These are phyloP conservation scores for Mus caroli DNA, from an alignment of 2,797 vertebrate genomes.

Conservation along the genomic window DNA sequence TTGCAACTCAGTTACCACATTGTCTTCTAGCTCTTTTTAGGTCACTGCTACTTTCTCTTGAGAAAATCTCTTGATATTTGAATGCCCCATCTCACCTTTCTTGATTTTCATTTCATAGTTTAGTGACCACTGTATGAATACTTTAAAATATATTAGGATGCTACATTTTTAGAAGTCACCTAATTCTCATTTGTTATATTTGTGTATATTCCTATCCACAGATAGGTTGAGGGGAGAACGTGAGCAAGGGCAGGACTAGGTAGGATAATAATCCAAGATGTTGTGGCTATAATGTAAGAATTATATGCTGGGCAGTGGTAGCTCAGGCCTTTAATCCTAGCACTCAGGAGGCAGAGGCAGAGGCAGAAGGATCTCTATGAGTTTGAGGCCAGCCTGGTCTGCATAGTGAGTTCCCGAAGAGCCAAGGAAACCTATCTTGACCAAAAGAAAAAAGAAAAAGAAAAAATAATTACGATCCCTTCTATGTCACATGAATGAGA, in stretches of 20 bases:
- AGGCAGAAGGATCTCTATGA: neutral
- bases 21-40: neutral
- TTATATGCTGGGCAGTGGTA: neutral
- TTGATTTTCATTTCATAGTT: slow-evolving; percentile 39
- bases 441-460: neutral
- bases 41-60: neutral
- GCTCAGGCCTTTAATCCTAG: neutral
- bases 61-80: neutral
- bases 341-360: neutral
- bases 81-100: neutral
- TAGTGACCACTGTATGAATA: slow-evolving; percentile 20
- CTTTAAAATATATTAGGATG: slow-evolving; percentile 9
- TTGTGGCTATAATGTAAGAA: neutral
- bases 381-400: neutral
- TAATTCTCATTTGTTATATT: neutral
- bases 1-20: neutral
- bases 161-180: slow-evolving; percentile 10
- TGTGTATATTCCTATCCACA: slow-evolving; percentile 30
- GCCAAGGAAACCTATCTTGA: neutral
- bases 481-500: slow-evolving; percentile 17
- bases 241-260: neutral
- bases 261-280: neutral
- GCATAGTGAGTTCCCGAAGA: neutral
- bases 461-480: neutral
- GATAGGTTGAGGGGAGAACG: neutral